Evolutionary conservation across 2,888 invertebrate genomes (phyloP).

Genomic region (Parnassius glacialis): DNA sequence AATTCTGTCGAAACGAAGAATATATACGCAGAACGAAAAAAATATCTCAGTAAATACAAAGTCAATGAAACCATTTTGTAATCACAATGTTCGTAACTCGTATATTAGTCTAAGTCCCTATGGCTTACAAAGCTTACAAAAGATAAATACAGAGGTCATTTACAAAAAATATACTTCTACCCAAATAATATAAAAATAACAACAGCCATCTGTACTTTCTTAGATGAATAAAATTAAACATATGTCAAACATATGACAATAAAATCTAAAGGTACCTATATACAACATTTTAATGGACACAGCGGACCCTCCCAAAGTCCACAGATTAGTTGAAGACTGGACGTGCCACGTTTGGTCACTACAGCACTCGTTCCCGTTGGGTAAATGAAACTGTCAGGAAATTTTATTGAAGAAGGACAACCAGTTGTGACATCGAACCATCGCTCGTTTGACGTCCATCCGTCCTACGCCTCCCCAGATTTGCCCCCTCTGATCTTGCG

Average conservation of each 20-base stretch:
- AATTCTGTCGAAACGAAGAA: constrained; percentile 72
- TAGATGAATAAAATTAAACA: constrained; percentile 81
- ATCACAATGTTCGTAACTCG: constrained; percentile 79
- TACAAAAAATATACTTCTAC: constrained; percentile 81
- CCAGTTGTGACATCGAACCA: constrained; percentile 36
- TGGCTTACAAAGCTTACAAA: constrained; percentile 77
- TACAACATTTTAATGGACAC: constrained; percentile 69
- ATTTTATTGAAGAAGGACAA: constrained; percentile 49
- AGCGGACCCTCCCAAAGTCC: constrained; percentile 50
- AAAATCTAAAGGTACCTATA: constrained; percentile 77
- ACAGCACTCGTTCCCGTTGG: constrained; percentile 52
- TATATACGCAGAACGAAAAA: constrained; percentile 60
- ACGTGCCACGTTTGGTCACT: constrained; percentile 71
- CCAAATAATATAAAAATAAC: constrained; percentile 81
- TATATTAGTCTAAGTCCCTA: constrained; percentile 75
- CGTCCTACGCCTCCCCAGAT: constrained; percentile 22
- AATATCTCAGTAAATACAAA: constrained; percentile 69
- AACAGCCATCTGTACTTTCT: constrained; percentile 81
- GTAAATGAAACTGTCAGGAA: constrained; percentile 44
- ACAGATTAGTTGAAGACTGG: constrained; percentile 58
- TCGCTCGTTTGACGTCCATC: constrained; percentile 13
- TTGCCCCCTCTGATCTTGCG: constrained; percentile 44
- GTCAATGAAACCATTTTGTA: constrained; percentile 60
- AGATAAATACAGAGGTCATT: constrained; percentile 80
- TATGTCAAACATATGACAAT: constrained; percentile 80